Percentiles rank a stretch among this genome's conserved stretches.
Evolutionary conservation across 1,140 invertebrate species (phyloP).

Genomic region (Camponotus floridanus): DNA sequence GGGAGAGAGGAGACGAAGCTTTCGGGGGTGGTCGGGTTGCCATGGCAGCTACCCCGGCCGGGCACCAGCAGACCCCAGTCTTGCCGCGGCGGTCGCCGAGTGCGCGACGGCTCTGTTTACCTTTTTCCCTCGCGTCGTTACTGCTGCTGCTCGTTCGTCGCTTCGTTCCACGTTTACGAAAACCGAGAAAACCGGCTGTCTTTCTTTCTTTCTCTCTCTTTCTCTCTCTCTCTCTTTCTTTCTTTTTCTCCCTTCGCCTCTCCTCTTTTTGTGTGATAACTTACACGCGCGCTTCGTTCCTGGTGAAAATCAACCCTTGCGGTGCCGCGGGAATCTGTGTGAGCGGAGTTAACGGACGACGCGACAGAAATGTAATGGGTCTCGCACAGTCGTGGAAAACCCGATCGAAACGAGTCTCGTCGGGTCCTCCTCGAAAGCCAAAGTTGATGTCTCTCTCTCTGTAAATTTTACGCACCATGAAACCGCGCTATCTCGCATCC

Average conservation of each 20-base stretch:
- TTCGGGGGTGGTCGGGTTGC: constrained; percentile 82
- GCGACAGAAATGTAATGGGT: constrained; percentile 53
- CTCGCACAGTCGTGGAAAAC: constrained; percentile 27
- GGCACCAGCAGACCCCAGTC: constrained; percentile 81
- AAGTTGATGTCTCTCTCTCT: not conserved
- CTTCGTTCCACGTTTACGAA: not conserved
- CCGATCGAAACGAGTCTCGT: constrained; percentile 9
- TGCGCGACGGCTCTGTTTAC: constrained; percentile 67
- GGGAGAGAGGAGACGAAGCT: constrained; percentile 70
- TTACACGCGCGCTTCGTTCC: not conserved
- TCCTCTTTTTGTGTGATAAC: constrained; percentile 23
- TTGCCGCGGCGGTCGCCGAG: constrained; percentile 80
- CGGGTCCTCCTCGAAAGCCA: not conserved
- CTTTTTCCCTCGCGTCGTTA: constrained; percentile 25
- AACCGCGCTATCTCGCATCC: not conserved
- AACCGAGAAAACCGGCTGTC: constrained; percentile 1
- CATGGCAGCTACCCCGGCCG: constrained; percentile 84
- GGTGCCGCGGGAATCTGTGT: constrained; percentile 42
- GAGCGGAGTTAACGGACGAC: constrained; percentile 22
- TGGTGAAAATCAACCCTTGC: constrained; percentile 35
- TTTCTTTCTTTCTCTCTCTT: too few relatives aligned
- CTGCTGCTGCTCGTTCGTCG: constrained; percentile 28
- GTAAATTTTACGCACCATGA: not conserved
- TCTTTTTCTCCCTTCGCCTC: too few relatives aligned
- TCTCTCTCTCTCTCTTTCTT: too few relatives aligned